phyloP scores from a whole-genome alignment of 2,888 invertebrate species.

The Brachyptera risi region DNA sequence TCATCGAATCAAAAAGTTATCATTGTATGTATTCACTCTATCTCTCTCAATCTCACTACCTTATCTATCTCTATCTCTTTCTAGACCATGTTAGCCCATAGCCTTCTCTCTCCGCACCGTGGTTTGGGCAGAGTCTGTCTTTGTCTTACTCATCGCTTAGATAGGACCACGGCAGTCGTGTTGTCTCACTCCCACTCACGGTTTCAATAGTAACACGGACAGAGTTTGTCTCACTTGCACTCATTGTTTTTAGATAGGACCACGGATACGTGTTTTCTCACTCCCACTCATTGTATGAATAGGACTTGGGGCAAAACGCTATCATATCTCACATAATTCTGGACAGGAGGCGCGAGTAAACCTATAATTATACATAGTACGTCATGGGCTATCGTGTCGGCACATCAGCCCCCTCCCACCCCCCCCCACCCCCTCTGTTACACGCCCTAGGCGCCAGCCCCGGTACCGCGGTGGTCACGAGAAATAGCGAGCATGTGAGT shows the following conservation, averaged over 20 bases:
- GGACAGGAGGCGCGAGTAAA: constrained; percentile 10
- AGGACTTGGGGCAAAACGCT: constrained; percentile 18
- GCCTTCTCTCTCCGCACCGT: too few relatives aligned
- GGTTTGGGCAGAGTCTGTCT: too few relatives aligned
- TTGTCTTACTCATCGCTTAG: too few relatives aligned
- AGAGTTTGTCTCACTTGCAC: too few relatives aligned
- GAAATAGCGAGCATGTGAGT: background rate
- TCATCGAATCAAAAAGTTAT: too few relatives aligned
- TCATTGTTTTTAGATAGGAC: too few relatives aligned
- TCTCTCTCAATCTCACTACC: background rate
- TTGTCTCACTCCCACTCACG: too few relatives aligned
- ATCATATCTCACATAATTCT: constrained; percentile 25
- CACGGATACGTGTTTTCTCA: too few relatives aligned
- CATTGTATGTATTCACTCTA: background rate
- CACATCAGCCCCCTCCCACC: constrained; percentile 12
- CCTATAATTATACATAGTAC: constrained; percentile 26
- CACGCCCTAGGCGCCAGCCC: constrained; percentile 2
- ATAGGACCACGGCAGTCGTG: too few relatives aligned
- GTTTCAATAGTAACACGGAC: too few relatives aligned
- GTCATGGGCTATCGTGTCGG: constrained; percentile 27
- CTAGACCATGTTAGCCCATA: background rate
- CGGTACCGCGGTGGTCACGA: background rate
- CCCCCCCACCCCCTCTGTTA: background rate
- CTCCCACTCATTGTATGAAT: constrained; percentile 3
- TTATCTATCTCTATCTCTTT: background rate